Base-by-base conservation (phyloP, 2,113 vertebrate genomes). In the Cebidichthys violaceus region DNA sequence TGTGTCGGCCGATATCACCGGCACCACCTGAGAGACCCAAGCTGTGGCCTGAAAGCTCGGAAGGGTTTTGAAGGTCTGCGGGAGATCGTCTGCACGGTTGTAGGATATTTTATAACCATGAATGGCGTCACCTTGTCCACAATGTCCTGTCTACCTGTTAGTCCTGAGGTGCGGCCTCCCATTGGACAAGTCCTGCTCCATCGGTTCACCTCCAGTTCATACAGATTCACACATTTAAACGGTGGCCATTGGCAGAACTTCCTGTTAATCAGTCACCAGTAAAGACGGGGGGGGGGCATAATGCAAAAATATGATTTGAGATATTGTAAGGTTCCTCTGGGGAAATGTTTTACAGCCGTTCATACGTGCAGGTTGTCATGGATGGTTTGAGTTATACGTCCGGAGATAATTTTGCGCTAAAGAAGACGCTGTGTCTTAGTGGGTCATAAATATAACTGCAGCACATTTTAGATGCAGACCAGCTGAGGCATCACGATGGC, bases 11-110 rank as follows among this genome's bases (percentile, higher is more conserved):
- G 80, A 60, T 67, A 69, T 77, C 65, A 9, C 61, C 11, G 65
- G 47, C 70, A 47, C 77, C 77, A 76, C 70, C 84, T 79, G 72
- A 72, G 11, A 29, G 65, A 47, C 54, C 4, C 9, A 29, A 39
- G 37, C 69, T 33, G 72, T 22, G 76, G 43, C 15, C 54, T n/a
- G 20, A 54, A 52, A 31, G 31, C 35, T 24, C 27, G 33, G 35
- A 74, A 29, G 71, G 70, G 82, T 67, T 33, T 67, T 18, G 41
- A 75, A 35, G 24, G 24, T 11, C 65, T 33, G 62, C 29, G 37
- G 24, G 13, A 55, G 47, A 18, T 41, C 4, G 55, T 59, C 14
- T 24, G 33, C 47, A 1, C 8, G 5, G 24, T 2, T 6, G 20
- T 55, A 31, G 5, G 31, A 29, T n/a, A 6, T 55, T 69, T 37